phyloP scores from a whole-genome alignment of 2,113 vertebrate species.

The Carollia perspicillata region DNA sequence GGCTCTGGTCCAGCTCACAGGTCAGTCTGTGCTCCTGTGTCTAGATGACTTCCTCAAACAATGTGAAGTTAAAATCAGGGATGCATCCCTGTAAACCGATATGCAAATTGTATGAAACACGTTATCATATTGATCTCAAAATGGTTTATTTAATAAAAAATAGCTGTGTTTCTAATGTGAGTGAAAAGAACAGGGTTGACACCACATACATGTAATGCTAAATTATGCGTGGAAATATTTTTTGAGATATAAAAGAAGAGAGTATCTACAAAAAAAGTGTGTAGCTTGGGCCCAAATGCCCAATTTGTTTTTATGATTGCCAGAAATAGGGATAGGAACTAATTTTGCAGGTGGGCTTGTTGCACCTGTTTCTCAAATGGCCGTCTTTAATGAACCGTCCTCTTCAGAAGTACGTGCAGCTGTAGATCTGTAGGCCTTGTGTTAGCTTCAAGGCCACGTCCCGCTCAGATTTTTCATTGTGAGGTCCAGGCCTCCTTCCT shows the following conservation, averaged over 20 bases:
- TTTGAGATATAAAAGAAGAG: not conserved
- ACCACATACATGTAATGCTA: not conserved
- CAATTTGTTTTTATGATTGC: slow-evolving; percentile 61
- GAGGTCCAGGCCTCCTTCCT: not conserved
- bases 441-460: slow-evolving; percentile 24
- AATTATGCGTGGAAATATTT: slow-evolving; percentile 44
- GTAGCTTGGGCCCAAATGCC: not conserved
- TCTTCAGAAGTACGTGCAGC: slow-evolving; percentile 5
- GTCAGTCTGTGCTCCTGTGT: not conserved
- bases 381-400: slow-evolving; percentile 50
- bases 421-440: slow-evolving; percentile 17
- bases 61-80: slow-evolving; percentile 58
- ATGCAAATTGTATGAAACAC: slow-evolving; percentile 43
- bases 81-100: not conserved
- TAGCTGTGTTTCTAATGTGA: not conserved
- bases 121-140: slow-evolving; percentile 40
- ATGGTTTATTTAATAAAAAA: not conserved
- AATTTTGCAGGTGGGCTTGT: slow-evolving; percentile 58
- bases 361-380: slow-evolving; percentile 60
- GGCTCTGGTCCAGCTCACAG: not conserved
- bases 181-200: not conserved
- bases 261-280: slow-evolving; percentile 17
- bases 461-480: not conserved
- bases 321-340: slow-evolving; percentile 47
- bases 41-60: not conserved